Evolutionary conservation across 2,113 vertebrate species (phyloP).

Genomic region (Haemorhous mexicanus): DNA sequence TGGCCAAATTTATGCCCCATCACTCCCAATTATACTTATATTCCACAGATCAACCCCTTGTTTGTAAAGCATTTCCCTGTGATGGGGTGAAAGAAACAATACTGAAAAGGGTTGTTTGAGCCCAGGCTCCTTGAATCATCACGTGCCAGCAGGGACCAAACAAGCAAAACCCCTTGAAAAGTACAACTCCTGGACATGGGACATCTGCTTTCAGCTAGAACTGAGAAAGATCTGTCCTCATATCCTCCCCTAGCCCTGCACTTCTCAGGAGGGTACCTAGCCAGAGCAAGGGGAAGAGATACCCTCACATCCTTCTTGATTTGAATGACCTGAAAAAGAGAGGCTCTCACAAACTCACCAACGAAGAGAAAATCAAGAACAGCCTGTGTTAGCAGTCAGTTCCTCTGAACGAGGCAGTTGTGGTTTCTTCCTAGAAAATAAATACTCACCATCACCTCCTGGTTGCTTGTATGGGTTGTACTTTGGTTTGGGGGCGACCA

Average conservation of each 20-base stretch:
- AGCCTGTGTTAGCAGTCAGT: neutral
- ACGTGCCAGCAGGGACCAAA: neutral
- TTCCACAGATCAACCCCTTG: neutral
- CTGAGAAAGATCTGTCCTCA: accelerated
- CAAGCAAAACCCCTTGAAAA: neutral
- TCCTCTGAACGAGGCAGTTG: neutral
- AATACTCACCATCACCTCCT: slow-evolving; percentile 75
- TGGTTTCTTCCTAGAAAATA: neutral
- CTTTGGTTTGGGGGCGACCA: slow-evolving; percentile 96
- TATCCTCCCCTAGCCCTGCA: neutral
- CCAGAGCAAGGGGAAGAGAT: neutral
- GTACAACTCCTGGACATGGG: neutral
- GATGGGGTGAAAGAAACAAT: neutral
- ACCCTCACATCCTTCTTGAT: neutral
- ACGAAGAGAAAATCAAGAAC: neutral
- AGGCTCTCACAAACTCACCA: neutral
- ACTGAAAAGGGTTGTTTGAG: neutral
- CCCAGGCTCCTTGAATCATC: neutral
- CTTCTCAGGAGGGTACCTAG: neutral
- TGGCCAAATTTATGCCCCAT: neutral
- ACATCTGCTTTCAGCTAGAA: neutral
- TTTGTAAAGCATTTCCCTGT: neutral
- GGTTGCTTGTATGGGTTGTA: slow-evolving; percentile 90
- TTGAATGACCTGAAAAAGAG: neutral
- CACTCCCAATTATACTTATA: neutral